Evolutionary conservation across 2,888 invertebrate genomes (phyloP), one percentile per base, ranked within the genome.

Genomic region (Iselma pallidipennis): DNA sequence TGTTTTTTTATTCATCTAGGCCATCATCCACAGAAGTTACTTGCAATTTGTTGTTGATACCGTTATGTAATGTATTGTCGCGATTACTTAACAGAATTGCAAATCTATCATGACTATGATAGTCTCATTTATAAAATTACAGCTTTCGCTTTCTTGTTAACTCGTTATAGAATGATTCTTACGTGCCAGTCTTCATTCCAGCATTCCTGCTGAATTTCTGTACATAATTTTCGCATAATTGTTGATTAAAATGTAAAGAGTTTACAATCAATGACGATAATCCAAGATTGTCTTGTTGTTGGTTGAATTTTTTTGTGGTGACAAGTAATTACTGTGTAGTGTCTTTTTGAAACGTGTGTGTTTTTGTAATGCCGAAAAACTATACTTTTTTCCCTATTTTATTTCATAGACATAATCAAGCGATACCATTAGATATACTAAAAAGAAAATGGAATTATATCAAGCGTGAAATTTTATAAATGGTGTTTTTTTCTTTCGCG

Each of bases 401-500:
- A 64, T 64, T 60, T 64, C 64, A 61, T 64, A 61, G 57, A n/a
- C 45, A 61, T 57, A 64, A 64, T 64, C 64, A 57, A 57, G 55
- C 51, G 50, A 37, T 48, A 49, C 64, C 54, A 64, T 64, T 64
- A 64, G 51, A 49, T 48, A 45, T 52, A 57, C 49, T 52, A 50
- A 57, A n/a, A 64, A 64, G 64, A 64, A 64, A 64, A 64, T 64
- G 51, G 64, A 55, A 64, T 49, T 57, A 58, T 64, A 61, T 64
- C 55, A 64, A 64, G 64, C 64, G 64, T 64, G 58, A 64, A 64
- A 64, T 64, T 64, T 64, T 61, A 64, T 49, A 64, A 64, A 64
- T 64, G 58, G 61, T 61, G 55, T 53, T 61, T 60, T 60, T 64
- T 64, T 55, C 23, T 3, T 45, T 7, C 4, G 12, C 23, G 23